These are phyloP conservation scores for Triplophysa dalaica DNA, from an alignment of 2,113 vertebrate species.

Conservation along the genomic window DNA sequence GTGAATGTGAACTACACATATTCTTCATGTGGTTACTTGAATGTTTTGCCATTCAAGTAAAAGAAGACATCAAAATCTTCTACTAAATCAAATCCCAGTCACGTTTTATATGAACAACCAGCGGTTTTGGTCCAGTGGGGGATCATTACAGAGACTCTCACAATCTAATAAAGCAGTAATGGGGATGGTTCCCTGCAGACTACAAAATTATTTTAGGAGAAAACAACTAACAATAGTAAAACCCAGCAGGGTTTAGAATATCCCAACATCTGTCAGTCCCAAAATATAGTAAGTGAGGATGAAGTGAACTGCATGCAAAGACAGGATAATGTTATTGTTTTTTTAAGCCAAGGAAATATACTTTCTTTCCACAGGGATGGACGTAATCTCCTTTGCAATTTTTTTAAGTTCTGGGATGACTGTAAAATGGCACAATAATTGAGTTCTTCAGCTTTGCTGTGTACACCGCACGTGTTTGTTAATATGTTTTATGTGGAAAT, in stretches of 20 bases:
- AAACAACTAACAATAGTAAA: not conserved
- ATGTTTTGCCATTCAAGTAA: not conserved
- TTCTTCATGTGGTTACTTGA: not conserved
- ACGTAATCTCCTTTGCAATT: not conserved
- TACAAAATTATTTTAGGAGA: slow-evolving; percentile 38
- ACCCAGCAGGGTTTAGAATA: slow-evolving; percentile 2
- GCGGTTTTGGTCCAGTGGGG: slow-evolving; percentile 60
- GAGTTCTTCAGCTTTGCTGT: not conserved
- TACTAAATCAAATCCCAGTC: slow-evolving; percentile 28
- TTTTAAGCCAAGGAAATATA: not conserved
- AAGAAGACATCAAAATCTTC: slow-evolving; percentile 13
- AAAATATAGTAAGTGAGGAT: not conserved
- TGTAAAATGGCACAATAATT: too few species aligned
- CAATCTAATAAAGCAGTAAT: slow-evolving; percentile 40
- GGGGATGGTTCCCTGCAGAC: slow-evolving; percentile 63
- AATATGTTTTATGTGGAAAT: not conserved
- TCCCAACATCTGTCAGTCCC: slow-evolving; percentile 23
- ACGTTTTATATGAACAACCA: slow-evolving; percentile 51
- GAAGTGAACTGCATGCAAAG: not conserved
- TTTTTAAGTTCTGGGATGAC: too few species aligned
- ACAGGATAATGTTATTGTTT: not conserved
- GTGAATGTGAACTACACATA: not conserved
- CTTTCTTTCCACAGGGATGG: not conserved
- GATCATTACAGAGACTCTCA: slow-evolving; percentile 66
- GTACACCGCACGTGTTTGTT: too few species aligned